Evolutionary conservation across 1,140 invertebrate genomes (phyloP), one percentile per base, ranked within the genome.

Genomic region (Drosophila subobscura): DNA sequence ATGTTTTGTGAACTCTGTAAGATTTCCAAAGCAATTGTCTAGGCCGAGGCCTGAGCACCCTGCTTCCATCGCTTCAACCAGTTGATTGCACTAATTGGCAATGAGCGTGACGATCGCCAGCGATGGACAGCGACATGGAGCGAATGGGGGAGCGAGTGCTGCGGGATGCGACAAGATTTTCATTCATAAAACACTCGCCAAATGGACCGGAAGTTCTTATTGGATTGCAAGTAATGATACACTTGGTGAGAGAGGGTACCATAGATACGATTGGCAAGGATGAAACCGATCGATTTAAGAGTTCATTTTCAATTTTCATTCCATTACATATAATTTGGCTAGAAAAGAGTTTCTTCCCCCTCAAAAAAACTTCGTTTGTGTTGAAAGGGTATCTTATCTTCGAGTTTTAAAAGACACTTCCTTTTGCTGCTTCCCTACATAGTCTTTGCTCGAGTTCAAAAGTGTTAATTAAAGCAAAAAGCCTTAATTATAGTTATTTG

Each of bases 1-100:
- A 86, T 81, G 58, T 61, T 77, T 40, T 85, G 46, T 85, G 81
- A 85, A 85, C 83, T 85, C 52, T 81, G 56, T 51, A 77, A 81
- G 81, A 85, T 85, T 85, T 85, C 42, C 63, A 64, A 42, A 23
- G 20, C 58, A 53, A 56, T 56, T 44, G 46, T 37, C 51, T 47
- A 70, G 16, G 22, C 23, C 1, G 37, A 14, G 50, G 44, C 23
- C 42, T 25, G 16, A 6, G 1, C 46, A 60, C 20, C 20, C 33
- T 29, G 6, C 20, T 12, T 10, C 25, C 33, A 12, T 2, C 16
- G 27, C 40, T 20, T n/a, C 25, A 14, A 47, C 27, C 58, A 71
- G 60, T 77, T 77, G 81, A 86, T 86, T 86, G 77, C 81, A 72
- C 83, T 86, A 86, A 86, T 86, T 86, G 81, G 77, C 71, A 46